A percentile compares a stretch with the other conserved stretches of the same genome.
phyloP scores from a whole-genome alignment of 2,113 vertebrate genomes.

The Baryphthengus martii region DNA sequence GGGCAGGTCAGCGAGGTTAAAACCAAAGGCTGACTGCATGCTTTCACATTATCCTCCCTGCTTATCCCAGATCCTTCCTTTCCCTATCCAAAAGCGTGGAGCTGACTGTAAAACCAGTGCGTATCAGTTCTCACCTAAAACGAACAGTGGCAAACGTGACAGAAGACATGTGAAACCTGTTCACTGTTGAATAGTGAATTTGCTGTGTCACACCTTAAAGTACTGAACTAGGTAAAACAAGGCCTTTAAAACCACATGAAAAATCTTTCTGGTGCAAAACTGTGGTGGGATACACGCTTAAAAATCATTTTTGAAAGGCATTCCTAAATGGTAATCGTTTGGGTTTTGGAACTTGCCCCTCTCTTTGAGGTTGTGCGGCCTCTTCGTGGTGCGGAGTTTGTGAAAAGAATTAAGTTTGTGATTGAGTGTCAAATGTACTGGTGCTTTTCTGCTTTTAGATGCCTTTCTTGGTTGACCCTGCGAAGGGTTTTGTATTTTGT shows the following conservation, averaged over 20 bases:
- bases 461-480: neutral
- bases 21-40: neutral
- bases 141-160: rapidly evolving
- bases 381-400: neutral
- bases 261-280: neutral
- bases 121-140: neutral
- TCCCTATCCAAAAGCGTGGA: neutral
- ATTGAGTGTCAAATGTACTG: neutral
- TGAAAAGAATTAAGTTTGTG: neutral
- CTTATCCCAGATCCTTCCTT: neutral
- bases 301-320: neutral
- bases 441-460: neutral
- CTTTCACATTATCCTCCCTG: rapidly evolving
- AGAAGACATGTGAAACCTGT: rapidly evolving
- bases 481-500: neutral
- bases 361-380: neutral
- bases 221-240: neutral
- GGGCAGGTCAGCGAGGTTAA: neutral
- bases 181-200: neutral
- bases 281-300: neutral
- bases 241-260: neutral
- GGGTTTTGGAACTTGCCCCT: neutral
- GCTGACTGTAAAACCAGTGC: neutral
- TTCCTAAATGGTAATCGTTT: neutral
- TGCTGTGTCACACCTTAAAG: slow-evolving; percentile 18